phyloP scores from a whole-genome alignment of 2,113 vertebrate genomes.

The Syngnathus typhle region DNA sequence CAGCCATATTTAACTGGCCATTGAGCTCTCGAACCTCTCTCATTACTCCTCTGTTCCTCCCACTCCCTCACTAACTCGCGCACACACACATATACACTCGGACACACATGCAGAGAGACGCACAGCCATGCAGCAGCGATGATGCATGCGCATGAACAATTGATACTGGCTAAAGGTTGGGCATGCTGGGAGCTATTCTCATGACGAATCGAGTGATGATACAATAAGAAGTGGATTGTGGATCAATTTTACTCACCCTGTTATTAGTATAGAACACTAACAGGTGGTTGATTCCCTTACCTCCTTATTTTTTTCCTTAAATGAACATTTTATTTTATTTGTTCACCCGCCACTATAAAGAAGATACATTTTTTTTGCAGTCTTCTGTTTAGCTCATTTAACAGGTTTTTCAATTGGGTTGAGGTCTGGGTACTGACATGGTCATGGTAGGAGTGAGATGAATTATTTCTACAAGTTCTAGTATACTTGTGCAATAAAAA shows the following conservation, averaged over 20 bases:
- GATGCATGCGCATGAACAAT: constrained; percentile 27
- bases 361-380: too few species aligned
- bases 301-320: not conserved
- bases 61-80: constrained; percentile 28
- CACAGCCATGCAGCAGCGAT: constrained; percentile 25
- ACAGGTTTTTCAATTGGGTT: too few species aligned
- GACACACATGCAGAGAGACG: constrained; percentile 34
- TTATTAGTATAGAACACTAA: not conserved
- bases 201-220: constrained; percentile 2
- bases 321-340: not conserved
- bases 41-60: constrained; percentile 31
- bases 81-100: constrained; percentile 25
- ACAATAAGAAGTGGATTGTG: constrained; percentile 17
- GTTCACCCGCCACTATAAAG: too few species aligned
- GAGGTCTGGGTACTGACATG: too few species aligned
- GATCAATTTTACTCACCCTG: not conserved
- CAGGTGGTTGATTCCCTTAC: not conserved
- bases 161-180: constrained; percentile 17
- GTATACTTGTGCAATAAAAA: too few species aligned
- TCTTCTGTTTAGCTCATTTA: too few species aligned
- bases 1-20: constrained; percentile 35
- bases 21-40: constrained; percentile 50
- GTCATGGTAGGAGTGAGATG: too few species aligned
- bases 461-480: too few species aligned
- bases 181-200: constrained; percentile 20